Evolutionary conservation across 1,140 invertebrate species (phyloP), one percentile per base, ranked within the genome.

Genomic region (Hesperophylax magnus): DNA sequence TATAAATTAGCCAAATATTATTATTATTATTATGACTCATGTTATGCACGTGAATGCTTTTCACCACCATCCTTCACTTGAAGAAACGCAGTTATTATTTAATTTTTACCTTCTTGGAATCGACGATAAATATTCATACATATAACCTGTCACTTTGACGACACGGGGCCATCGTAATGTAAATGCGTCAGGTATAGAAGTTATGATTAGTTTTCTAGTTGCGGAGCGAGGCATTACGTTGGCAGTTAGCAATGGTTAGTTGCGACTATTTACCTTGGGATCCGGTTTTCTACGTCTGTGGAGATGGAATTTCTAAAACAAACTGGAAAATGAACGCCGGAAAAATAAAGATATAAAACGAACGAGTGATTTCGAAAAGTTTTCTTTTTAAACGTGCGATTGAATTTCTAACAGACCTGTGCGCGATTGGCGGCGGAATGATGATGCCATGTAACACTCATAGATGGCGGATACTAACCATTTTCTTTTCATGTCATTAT

Each of bases 281-380:
- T 75, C 72, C 56, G 72, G 72, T 75, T 75, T 75, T 75, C 56
- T 72, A n/a, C 5, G 72, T 31, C 2, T n/a, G 56, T 60, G 52
- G 72, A 75, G 72, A 54, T 75, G 72, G 72, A 75, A 75, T 75
- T 75, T 75, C 72, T 75, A 75, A 75, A 75, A 58, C 56, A 72
- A 52, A 54, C 69, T 54, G 52, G 39, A 54, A 67, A 72, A 72
- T 27, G 69, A 72, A 72, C 52, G 20, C 52, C 17, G 69, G 69
- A 72, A 72, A 67, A 72, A 53, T 31, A 72, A 72, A 72, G 69
- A 18, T 72, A 47, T n/a, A 72, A 72, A 47, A 53, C n/a, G 6
- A 18, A 17, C 69, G 63, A 39, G 31, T 31, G 69, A 72, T 72
- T 72, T 72, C 69, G 52, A 72, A 72, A 52, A 54, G 39, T 72